A percentile compares a stretch with the other conserved stretches of the same genome.
Evolutionary conservation across 2,797 vertebrate species (phyloP).

Genomic region (Cryptoprocta ferox): DNA sequence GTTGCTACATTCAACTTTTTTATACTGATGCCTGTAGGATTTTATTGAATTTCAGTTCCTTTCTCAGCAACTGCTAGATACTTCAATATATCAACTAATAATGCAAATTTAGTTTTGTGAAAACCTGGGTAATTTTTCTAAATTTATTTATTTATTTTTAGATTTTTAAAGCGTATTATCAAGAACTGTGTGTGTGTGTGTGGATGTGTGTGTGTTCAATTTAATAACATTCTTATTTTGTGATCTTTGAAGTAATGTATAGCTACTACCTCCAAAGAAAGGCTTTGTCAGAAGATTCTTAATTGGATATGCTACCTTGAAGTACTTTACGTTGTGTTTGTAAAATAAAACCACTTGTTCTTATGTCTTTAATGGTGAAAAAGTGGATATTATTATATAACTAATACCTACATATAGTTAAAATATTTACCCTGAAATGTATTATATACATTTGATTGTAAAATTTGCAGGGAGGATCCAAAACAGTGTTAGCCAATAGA

Average conservation of each 20-base stretch:
- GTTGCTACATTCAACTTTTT: neutral
- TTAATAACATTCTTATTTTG: neutral
- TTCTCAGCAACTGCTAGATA: neutral
- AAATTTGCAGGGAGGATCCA: neutral
- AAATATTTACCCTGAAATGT: neutral
- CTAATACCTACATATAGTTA: neutral
- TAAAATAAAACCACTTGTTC: constrained; percentile 16
- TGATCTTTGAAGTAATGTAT: neutral
- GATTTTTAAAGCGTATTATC: neutral
- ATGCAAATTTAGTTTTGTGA: neutral
- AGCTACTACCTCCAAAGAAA: neutral
- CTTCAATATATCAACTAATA: constrained; percentile 12
- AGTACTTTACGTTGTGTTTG: constrained; percentile 8
- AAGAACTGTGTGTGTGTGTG: neutral
- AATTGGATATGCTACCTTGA: neutral
- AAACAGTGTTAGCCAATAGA: neutral
- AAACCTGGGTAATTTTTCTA: neutral
- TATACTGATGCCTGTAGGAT: neutral
- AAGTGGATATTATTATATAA: neutral
- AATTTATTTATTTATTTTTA: neutral
- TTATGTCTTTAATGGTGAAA: neutral
- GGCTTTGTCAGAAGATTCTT: neutral
- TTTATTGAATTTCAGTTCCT: constrained; percentile 38
- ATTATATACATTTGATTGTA: neutral
- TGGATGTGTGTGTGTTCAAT: neutral